Evolutionary conservation across 2,888 invertebrate species (phyloP).

Genomic region (Hydraecia micacea): DNA sequence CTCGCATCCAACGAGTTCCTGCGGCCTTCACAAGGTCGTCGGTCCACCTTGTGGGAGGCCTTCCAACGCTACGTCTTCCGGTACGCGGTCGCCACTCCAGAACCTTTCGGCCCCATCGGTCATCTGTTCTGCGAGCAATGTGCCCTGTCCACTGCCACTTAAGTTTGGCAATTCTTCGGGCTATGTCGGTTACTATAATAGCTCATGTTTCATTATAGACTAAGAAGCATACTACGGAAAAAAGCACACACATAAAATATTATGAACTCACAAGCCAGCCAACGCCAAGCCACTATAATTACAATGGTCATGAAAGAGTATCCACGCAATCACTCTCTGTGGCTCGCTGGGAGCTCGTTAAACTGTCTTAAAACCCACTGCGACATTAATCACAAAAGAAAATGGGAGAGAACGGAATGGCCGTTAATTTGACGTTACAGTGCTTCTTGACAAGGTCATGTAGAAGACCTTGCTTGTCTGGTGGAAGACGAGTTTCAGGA

Average conservation of each 20-base stretch:
- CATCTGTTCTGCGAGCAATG: too few relatives aligned
- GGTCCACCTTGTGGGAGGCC: too few relatives aligned
- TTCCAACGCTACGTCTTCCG: too few relatives aligned
- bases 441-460: slow-evolving; percentile 12
- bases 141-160: too few relatives aligned
- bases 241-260: slow-evolving; percentile 29
- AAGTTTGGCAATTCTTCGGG: too few relatives aligned
- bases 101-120: too few relatives aligned
- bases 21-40: too few relatives aligned
- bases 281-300: slow-evolving; percentile 23
- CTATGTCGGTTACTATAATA: too few relatives aligned
- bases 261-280: slow-evolving; percentile 5
- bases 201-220: too few relatives aligned
- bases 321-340: slow-evolving; percentile 26
- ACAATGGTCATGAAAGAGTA: slow-evolving; percentile 49
- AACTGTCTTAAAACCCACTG: slow-evolving; percentile 40
- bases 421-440: slow-evolving; percentile 19
- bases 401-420: slow-evolving; percentile 24
- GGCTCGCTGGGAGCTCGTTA: slow-evolving; percentile 41
- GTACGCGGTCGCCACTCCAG: too few relatives aligned
- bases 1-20: too few relatives aligned
- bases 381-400: slow-evolving; percentile 37
- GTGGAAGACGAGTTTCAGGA: background rate
- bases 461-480: background rate
- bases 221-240: background rate